Evolutionary conservation across 2,888 invertebrate genomes (phyloP), one percentile per base, ranked within the genome.

Genomic region (Synergus gifuensis): DNA sequence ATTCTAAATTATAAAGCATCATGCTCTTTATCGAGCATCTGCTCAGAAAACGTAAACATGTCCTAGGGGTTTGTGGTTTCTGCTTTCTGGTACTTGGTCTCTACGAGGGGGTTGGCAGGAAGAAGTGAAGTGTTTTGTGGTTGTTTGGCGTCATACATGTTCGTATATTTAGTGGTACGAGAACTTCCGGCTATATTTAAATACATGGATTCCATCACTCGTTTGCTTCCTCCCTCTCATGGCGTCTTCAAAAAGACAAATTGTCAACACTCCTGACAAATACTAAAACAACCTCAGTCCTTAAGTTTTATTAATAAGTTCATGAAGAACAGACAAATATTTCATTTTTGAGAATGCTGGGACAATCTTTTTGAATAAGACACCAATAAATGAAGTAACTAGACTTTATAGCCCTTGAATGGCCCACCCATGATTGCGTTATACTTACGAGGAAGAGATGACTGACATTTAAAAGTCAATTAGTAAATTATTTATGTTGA

Each of bases 171-270:
- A 46, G 14, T 46, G 46, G 78, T 76, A 63, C 76, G 76, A 46
- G 58, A 58, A 77, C 77, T 78, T 78, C 77, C 42, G 22, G 78
- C 77, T 82, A 80, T 58, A 79, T 82, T 80, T 82, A 77, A 69
- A 76, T 80, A 36, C 76, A 42, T 76, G 54, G 62, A 22, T 22
- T 22, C 12, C 22, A 22, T 60, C 60, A 60, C 60, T 60, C 60
- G 22, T 60, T 60, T 60, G 22, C 60, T 22, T 60, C 60, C 60
- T 11, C 11, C 22, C 18, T 60, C n/a, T 22, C 18, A 60, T 12
- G 22, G 22, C 12, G 14, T 46, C 46, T 46, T 46, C 22, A 60
- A 22, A 11, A 60, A 11, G 18, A 22, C 22, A 60, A 60, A 60
- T 60, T 60, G 60, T 60, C 60, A 60, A 60, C 60, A 22, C 22